A percentile compares a stretch with the other conserved stretches of the same genome.
Evolutionary conservation across 2,888 invertebrate species (phyloP).

Genomic region (Acrobasis repandana): DNA sequence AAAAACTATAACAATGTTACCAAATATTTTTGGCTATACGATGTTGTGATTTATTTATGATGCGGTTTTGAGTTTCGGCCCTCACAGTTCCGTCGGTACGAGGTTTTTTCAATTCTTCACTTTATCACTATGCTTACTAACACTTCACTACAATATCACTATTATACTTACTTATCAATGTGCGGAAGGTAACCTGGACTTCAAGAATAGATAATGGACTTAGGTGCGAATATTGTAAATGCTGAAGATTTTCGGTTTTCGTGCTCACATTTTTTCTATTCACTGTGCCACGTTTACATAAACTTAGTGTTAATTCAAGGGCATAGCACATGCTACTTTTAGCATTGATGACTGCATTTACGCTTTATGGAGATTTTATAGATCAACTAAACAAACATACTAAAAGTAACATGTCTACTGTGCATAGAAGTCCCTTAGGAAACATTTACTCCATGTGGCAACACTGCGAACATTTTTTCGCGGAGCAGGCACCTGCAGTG

Average conservation of each 20-base stretch:
- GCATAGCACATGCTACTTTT: no score
- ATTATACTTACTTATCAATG: slow-evolving; percentile 48
- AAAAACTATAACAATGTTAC: no score
- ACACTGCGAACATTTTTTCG: neutral
- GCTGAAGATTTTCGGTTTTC: slow-evolving; percentile 57
- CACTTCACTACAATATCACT: slow-evolving; percentile 63
- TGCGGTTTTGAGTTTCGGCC: slow-evolving; percentile 11
- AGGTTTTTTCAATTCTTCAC: slow-evolving; percentile 4
- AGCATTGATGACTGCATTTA: no score
- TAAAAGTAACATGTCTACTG: no score
- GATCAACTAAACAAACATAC: no score
- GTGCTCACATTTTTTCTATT: slow-evolving; percentile 53
- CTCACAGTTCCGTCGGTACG: neutral
- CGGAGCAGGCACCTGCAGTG: neutral
- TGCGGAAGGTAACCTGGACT: slow-evolving; percentile 74
- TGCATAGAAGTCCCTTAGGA: neutral
- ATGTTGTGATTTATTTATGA: neutral
- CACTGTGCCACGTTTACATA: slow-evolving; percentile 11
- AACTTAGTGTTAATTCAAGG: neutral
- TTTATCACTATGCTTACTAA: slow-evolving; percentile 70
- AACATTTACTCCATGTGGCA: neutral
- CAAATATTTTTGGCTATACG: no score
- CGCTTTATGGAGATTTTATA: no score
- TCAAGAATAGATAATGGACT: slow-evolving; percentile 81
- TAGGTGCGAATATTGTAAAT: slow-evolving; percentile 78